Conservation (phyloP, 2,888 invertebrate genomes). For the Yponomeuta plumbellus region DNA sequence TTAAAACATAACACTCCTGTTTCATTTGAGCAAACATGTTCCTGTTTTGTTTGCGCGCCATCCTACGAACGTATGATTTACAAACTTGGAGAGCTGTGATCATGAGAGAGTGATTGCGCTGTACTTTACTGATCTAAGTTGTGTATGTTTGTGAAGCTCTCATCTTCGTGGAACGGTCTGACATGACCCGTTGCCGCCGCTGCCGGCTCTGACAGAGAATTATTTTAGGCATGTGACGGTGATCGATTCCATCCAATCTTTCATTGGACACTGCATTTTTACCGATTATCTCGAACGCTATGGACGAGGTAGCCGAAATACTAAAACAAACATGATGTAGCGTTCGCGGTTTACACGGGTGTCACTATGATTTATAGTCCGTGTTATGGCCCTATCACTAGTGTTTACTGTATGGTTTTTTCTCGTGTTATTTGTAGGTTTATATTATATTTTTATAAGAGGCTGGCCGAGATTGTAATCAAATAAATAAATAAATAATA, state of each 20-base stretch:
- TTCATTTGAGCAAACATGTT: too few species aligned
- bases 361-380: conserved; percentile 55
- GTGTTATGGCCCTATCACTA: conserved; percentile 39
- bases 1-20: too few species aligned
- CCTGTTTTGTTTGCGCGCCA: too few species aligned
- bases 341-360: conserved; percentile 48
- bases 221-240: conserved; percentile 69
- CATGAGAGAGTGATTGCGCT: neutral
- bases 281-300: conserved; percentile 31
- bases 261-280: conserved; percentile 60
- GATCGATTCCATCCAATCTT: conserved; percentile 69
- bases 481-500: too few species aligned
- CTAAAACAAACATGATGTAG: conserved; percentile 53
- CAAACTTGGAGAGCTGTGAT: neutral
- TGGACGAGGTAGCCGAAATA: conserved; percentile 25
- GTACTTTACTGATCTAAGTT: neutral
- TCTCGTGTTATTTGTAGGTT: neutral
- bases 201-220: conserved; percentile 45
- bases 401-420: conserved; percentile 8
- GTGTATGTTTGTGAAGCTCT: conserved; percentile 30
- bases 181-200: conserved; percentile 38
- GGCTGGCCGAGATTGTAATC: neutral
- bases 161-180: conserved; percentile 50
- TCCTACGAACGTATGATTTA: too few species aligned
- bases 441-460: conserved; percentile 34